These are phyloP conservation scores for Ctenopoma multispine DNA, from an alignment of 2,797 vertebrate species.

Conservation along the genomic window DNA sequence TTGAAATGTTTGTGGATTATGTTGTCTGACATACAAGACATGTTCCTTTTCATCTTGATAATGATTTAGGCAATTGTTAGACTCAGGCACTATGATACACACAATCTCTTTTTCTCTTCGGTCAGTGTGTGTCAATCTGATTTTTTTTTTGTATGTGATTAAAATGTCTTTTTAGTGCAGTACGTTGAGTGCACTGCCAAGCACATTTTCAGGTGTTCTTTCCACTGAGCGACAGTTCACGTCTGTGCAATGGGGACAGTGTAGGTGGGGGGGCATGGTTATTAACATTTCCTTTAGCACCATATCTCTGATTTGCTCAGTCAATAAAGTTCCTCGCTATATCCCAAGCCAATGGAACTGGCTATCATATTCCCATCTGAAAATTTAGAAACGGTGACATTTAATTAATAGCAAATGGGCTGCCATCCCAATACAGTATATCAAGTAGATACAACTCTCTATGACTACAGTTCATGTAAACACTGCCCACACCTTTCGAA, in stretches of 20 bases:
- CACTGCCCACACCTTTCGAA: slow-evolving; percentile 48
- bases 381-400: slow-evolving; percentile 48
- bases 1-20: slow-evolving; percentile 26
- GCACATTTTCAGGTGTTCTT: slow-evolving; percentile 25
- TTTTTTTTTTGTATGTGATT: slow-evolving; percentile 20
- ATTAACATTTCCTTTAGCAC: slow-evolving; percentile 56
- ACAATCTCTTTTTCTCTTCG: not conserved
- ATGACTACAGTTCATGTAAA: slow-evolving; percentile 40
- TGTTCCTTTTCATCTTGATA: slow-evolving; percentile 10
- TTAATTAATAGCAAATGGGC: slow-evolving; percentile 45
- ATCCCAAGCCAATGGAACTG: slow-evolving; percentile 29
- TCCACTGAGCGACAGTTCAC: slow-evolving; percentile 22
- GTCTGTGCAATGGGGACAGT: slow-evolving; percentile 16
- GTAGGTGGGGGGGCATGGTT: slow-evolving; percentile 18
- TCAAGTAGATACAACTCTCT: slow-evolving; percentile 20
- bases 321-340: slow-evolving; percentile 27
- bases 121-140: slow-evolving; percentile 11
- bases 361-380: slow-evolving; percentile 30
- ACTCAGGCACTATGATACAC: not conserved
- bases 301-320: slow-evolving; percentile 39
- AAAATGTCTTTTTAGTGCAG: slow-evolving; percentile 34
- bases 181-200: slow-evolving; percentile 14
- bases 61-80: slow-evolving; percentile 4
- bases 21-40: slow-evolving; percentile 9
- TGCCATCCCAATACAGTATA: slow-evolving; percentile 17